A percentile compares a stretch with the other conserved stretches of the same genome.
These are phyloP conservation scores for Pandion haliaetus DNA, from an alignment of 2,113 vertebrate genomes.

Conservation along the genomic window DNA sequence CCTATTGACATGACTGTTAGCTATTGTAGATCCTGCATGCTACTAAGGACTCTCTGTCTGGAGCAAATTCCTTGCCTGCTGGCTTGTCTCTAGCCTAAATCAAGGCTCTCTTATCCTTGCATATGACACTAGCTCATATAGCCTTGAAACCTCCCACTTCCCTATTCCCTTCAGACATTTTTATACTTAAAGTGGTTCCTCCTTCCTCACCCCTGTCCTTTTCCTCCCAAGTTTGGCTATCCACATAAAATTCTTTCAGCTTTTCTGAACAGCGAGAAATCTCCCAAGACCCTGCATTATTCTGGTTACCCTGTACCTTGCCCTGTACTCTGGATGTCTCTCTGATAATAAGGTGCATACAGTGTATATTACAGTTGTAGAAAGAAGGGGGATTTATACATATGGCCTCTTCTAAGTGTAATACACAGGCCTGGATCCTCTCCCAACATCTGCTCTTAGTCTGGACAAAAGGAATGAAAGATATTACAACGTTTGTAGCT, in stretches of 20 bases:
- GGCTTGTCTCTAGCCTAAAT: not conserved
- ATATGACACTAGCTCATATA: not conserved
- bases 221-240: not conserved
- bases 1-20: constrained; percentile 24
- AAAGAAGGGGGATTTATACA: constrained; percentile 38
- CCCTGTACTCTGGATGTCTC: not conserved
- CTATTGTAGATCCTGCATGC: not conserved
- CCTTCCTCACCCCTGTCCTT: not conserved
- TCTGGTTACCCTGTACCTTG: not conserved
- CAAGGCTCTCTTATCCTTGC: not conserved
- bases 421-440: constrained; percentile 34
- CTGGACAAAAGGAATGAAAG: not conserved
- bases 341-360: not conserved
- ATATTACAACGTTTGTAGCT: not conserved
- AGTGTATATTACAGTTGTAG: not conserved
- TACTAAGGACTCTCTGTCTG: not conserved
- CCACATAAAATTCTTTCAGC: not conserved
- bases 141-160: not conserved
- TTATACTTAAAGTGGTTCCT: not conserved
- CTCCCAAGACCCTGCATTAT: not conserved
- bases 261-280: not conserved
- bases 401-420: not conserved
- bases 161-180: not conserved
- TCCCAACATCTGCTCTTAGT: constrained; percentile 59
- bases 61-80: constrained; percentile 7